A percentile compares a stretch with the other conserved stretches of the same genome.
phyloP scores from a whole-genome alignment of 2,113 vertebrate species.

The Cyanistes caeruleus region DNA sequence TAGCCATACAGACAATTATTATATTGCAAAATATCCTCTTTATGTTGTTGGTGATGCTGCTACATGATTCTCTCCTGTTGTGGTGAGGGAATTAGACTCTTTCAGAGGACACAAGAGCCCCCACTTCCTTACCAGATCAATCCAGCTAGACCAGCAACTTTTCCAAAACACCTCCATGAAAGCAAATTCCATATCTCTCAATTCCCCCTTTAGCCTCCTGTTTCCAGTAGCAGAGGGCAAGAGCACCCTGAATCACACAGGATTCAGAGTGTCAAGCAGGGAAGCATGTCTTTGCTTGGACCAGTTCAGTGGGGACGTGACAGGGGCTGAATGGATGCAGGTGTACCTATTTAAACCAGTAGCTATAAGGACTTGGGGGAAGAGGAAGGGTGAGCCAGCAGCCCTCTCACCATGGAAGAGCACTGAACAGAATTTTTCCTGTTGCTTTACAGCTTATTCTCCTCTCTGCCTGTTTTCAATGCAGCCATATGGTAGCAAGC shows the following conservation, averaged over 20 bases:
- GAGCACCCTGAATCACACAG: background rate
- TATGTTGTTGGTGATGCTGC: background rate
- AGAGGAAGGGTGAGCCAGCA: background rate
- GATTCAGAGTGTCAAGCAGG: background rate
- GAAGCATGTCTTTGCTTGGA: background rate
- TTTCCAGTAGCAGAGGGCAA: background rate
- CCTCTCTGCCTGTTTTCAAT: constrained; percentile 2
- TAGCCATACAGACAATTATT: constrained; percentile 65
- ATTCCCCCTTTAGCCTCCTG: background rate
- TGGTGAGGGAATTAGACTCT: constrained; percentile 1
- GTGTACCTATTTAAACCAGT: background rate
- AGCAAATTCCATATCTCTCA: background rate
- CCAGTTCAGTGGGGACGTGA: background rate
- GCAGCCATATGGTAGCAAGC: constrained; percentile 28
- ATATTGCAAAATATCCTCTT: constrained; percentile 64
- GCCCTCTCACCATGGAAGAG: background rate
- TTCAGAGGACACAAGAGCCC: background rate
- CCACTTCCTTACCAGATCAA: background rate
- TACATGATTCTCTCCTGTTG: background rate
- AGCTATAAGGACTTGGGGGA: background rate
- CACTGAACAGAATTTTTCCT: background rate
- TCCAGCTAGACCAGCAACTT: background rate
- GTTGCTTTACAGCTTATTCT: constrained; percentile 30
- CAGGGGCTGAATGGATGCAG: background rate
- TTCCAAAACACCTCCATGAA: constrained; percentile 29